phyloP scores from a whole-genome alignment of 2,888 invertebrate species.

The Oxycera nigricornis region DNA sequence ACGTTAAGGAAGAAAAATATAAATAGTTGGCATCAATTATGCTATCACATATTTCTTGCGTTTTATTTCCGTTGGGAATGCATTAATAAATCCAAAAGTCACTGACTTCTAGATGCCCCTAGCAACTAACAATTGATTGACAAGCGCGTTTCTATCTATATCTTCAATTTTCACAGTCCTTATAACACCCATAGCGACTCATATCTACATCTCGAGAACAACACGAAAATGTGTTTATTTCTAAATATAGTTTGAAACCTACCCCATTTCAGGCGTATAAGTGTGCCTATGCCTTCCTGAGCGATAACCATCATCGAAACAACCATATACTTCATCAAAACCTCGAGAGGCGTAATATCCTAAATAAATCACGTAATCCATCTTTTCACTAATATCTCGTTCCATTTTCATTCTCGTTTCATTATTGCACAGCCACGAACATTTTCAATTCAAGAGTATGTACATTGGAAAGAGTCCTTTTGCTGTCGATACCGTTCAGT shows the following conservation, averaged over 20 bases:
- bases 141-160: too few relatives aligned
- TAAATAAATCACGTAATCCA: conserved; percentile 40
- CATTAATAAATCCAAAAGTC: too few relatives aligned
- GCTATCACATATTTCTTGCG: too few relatives aligned
- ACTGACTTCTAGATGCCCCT: too few relatives aligned
- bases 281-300: background rate
- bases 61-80: too few relatives aligned
- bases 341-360: conserved; percentile 31
- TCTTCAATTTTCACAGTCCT: too few relatives aligned
- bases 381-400: conserved; percentile 34
- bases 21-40: too few relatives aligned
- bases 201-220: conserved; percentile 2
- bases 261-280: background rate
- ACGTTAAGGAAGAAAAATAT: too few relatives aligned
- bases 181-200: too few relatives aligned
- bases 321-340: background rate
- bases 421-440: conserved; percentile 39
- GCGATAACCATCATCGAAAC: conserved; percentile 21
- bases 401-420: conserved; percentile 33
- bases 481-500: conserved; percentile 10
- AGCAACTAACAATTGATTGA: too few relatives aligned
- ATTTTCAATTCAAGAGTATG: conserved; percentile 11
- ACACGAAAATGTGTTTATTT: background rate
- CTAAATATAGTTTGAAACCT: background rate
- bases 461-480: conserved; percentile 6